Evolutionary conservation across 2,888 invertebrate species (phyloP).

Genomic region (Eutolmus rufibarbis): DNA sequence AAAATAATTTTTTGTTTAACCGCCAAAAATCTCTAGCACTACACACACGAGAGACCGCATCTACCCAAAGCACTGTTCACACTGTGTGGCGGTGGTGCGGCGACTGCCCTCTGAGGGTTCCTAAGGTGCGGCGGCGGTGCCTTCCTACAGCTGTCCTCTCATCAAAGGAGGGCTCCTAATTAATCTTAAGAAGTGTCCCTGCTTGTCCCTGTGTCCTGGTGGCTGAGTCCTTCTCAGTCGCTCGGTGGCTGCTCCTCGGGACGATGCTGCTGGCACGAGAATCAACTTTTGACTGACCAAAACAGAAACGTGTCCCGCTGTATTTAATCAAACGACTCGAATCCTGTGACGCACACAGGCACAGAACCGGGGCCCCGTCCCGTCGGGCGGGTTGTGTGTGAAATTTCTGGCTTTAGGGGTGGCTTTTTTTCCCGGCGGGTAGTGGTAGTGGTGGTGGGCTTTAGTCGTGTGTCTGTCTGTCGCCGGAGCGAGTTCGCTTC

Average conservation of each 20-base stretch:
- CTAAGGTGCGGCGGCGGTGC: not conserved
- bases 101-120: not conserved
- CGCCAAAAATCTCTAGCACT: constrained; percentile 18
- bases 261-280: constrained; percentile 56
- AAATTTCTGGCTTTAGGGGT: constrained; percentile 28
- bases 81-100: not conserved
- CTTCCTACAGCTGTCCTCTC: not conserved
- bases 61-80: not conserved
- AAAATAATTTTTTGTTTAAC: not conserved
- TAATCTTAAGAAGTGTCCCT: not conserved
- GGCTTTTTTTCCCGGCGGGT: not conserved
- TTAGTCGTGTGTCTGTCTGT: constrained; percentile 35
- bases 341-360: constrained; percentile 29
- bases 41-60: constrained; percentile 6
- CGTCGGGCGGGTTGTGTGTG: not conserved
- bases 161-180: not conserved
- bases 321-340: constrained; percentile 47
- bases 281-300: constrained; percentile 65
- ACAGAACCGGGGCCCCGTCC: not conserved
- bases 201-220: not conserved
- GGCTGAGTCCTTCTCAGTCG: constrained; percentile 10
- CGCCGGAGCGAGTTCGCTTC: constrained; percentile 25
- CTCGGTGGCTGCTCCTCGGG: constrained; percentile 26
- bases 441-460: not conserved
- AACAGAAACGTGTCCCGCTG: constrained; percentile 63